Base-by-base conservation (phyloP, 2,113 vertebrate genomes). In the Verasper variegatus region DNA sequence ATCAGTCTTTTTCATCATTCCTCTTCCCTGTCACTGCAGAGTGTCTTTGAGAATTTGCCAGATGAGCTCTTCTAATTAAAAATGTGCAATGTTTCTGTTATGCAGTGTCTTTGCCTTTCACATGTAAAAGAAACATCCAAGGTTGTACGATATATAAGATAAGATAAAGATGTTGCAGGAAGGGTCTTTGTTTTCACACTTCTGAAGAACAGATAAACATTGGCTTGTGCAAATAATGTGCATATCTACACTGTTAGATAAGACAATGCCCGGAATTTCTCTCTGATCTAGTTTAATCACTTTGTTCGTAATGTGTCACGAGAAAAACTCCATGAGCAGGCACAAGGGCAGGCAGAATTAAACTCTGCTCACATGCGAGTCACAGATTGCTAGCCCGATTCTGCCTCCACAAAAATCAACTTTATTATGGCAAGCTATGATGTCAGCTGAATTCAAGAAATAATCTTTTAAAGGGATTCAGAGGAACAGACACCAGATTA, bases 391-490 rank as follows among this genome's bases (percentile, higher is more conserved):
- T 49, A 68, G 35, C 57, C 75, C 56, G 51, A 26, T 78, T 89
- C 64, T 82, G 51, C 31, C 45, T 40, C 42, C 3, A 40, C 61
- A 76, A 49, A 82, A 68, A 74, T 59, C 56, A 71, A 75, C 58
- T 79, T 78, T 42, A 86, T 87, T 70, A 80, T 5, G 18, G 20
- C 35, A 58, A 42, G 17, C 40, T 35, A 57, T 76, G 76, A 63
- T 76, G 76, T 70, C 59, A 40, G 58, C 55, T 31, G 54, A 83
- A 65, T 78, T 71, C 24, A 63, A 58, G 68, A 68, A 70, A 76
- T 85, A 79, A 87, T 88, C 79, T 81, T 68, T 88, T 76, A 61
- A 82, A 69, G 21, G 52, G 78, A 90, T 85, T 91, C 81, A 37
- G 57, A 68, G 45, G 18, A 37, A 71, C 68, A 52, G 17, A 69